Evolutionary conservation across 2,888 invertebrate species (phyloP).

Genomic region (Netelia fuscicornis): DNA sequence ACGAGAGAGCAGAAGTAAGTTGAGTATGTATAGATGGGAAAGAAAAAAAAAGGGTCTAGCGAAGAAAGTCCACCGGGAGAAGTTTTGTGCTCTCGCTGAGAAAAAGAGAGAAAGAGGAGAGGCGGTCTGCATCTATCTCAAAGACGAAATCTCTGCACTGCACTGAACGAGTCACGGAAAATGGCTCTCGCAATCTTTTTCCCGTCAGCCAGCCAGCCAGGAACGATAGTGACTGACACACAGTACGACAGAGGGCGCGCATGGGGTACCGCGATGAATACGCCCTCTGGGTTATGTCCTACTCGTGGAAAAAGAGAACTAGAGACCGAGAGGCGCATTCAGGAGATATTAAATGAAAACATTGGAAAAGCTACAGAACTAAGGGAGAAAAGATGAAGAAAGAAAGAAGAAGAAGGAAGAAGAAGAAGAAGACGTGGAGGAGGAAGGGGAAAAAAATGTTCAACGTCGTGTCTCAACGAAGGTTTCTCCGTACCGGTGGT

Average conservation of each 20-base stretch:
- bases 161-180: slow-evolving; percentile 79
- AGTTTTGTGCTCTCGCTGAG: slow-evolving; percentile 49
- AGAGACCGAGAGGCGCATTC: slow-evolving; percentile 72
- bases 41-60: slow-evolving; percentile 37
- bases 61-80: slow-evolving; percentile 21
- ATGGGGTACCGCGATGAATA: slow-evolving; percentile 26
- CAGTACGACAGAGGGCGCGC: slow-evolving; percentile 20
- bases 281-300: slow-evolving; percentile 40
- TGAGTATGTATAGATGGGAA: slow-evolving; percentile 25
- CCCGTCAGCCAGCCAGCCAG: slow-evolving; percentile 67
- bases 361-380: slow-evolving; percentile 73
- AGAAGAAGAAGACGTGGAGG: not conserved
- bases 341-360: slow-evolving; percentile 84
- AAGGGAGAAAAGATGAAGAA: slow-evolving; percentile 2
- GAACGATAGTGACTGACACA: slow-evolving; percentile 29
- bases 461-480: slow-evolving; percentile 28
- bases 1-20: slow-evolving; percentile 24
- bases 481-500: slow-evolving; percentile 41
- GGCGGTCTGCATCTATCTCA: slow-evolving; percentile 77
- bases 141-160: slow-evolving; percentile 81
- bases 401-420: not conserved
- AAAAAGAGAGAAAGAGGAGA: not conserved
- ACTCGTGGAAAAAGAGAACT: slow-evolving; percentile 38
- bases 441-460: slow-evolving; percentile 48
- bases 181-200: slow-evolving; percentile 83